Conservation (phyloP, 2,888 invertebrate genomes). For the Rhagonycha lutea region DNA sequence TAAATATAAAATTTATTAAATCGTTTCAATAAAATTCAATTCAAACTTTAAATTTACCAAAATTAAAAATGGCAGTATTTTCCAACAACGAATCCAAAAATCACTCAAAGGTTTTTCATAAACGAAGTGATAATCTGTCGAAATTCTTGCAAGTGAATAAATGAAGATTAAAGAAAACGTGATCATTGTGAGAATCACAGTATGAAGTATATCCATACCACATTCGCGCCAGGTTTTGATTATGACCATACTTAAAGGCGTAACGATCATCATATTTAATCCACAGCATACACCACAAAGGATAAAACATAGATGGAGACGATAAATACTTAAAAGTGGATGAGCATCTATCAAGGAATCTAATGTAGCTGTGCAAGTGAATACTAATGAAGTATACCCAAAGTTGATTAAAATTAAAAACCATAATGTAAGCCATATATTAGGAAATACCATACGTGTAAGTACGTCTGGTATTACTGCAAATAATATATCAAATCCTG, state of each 20-base stretch:
- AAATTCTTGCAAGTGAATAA: conserved; percentile 23
- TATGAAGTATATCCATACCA: conserved; percentile 18
- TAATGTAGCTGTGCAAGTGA: conserved; percentile 14
- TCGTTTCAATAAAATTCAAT: neutral
- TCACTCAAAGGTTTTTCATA: conserved; percentile 15
- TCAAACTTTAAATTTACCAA: conserved; percentile 13
- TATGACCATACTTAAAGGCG: conserved; percentile 9
- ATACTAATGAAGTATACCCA: conserved; percentile 6
- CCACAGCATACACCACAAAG: conserved; percentile 11
- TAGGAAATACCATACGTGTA: conserved; percentile 8
- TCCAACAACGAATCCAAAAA: conserved; percentile 27
- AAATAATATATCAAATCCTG: conserved; percentile 22
- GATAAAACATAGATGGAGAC: conserved; percentile 6
- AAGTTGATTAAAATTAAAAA: conserved; percentile 15
- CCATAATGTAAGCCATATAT: conserved; percentile 22
- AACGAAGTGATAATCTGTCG: conserved; percentile 28
- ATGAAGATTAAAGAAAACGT: conserved; percentile 25
- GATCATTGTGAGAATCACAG: conserved; percentile 6
- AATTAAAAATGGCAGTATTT: conserved; percentile 23
- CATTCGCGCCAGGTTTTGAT: conserved; percentile 15
- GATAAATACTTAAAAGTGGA: conserved; percentile 10
- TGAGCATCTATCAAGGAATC: conserved; percentile 22
- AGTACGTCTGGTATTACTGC: conserved; percentile 25
- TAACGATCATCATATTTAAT: conserved; percentile 8
- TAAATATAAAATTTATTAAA: conserved; percentile 8